phyloP scores from a whole-genome alignment of 1,140 invertebrate species.

The Helicoverpa armigera region DNA sequence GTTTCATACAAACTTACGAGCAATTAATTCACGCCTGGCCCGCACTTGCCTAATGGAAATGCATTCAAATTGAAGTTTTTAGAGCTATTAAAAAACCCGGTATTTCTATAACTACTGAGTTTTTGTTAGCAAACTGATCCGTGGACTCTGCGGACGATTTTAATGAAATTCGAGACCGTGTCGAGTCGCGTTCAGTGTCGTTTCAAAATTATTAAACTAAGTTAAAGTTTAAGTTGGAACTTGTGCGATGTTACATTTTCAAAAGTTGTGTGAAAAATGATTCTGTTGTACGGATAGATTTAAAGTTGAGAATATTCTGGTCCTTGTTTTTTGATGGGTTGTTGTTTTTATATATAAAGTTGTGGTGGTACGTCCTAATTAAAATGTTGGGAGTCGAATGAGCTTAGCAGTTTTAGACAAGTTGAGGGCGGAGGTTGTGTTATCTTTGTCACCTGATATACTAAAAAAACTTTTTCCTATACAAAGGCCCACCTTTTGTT shows the following conservation, averaged over 20 bases:
- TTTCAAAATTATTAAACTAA: slow-evolving; percentile 43
- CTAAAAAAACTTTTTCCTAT: no score
- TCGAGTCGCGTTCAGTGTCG: slow-evolving; percentile 36
- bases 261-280: slow-evolving; percentile 27
- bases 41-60: slow-evolving; percentile 38
- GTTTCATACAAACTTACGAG: slow-evolving; percentile 39
- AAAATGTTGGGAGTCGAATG: no score
- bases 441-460: neutral
- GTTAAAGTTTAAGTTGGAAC: slow-evolving; percentile 35
- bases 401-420: no score
- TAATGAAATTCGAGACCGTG: slow-evolving; percentile 42
- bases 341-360: neutral
- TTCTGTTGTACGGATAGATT: slow-evolving; percentile 32
- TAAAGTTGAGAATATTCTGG: slow-evolving; percentile 21
- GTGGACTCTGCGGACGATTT: slow-evolving; percentile 27
- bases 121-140: slow-evolving; percentile 43
- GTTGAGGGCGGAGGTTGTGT: no score
- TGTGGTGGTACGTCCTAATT: neutral
- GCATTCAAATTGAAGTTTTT: slow-evolving; percentile 39
- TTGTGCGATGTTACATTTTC: slow-evolving; percentile 39
- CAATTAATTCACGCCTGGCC: slow-evolving; percentile 40
- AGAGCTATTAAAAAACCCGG: slow-evolving; percentile 37
- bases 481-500: no score
- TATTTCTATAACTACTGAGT: slow-evolving; percentile 34
- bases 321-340: slow-evolving; percentile 17